Percentiles rank a stretch among this genome's conserved stretches.
Evolutionary conservation across 1,140 invertebrate genomes (phyloP).

Genomic region (Meloidogyne hapla): DNA sequence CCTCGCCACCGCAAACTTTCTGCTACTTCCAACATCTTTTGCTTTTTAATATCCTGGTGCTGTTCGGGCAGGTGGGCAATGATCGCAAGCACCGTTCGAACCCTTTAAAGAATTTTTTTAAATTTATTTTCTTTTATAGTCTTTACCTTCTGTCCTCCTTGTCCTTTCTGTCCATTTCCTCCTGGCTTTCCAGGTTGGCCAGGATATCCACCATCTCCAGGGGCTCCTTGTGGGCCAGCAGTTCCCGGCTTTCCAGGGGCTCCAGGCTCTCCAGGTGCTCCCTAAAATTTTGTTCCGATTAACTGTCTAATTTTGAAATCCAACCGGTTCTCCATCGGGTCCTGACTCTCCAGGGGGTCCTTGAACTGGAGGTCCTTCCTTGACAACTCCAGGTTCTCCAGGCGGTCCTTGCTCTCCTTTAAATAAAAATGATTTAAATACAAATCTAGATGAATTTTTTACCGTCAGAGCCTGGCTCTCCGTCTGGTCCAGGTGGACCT

Average conservation of each 20-base stretch:
- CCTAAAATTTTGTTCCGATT: neutral
- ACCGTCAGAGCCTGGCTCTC: constrained; percentile 19
- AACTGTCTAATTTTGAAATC: too few relatives aligned
- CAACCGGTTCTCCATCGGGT: constrained; percentile 12
- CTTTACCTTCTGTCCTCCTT: neutral
- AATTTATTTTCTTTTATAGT: neutral
- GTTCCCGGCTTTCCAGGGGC: neutral
- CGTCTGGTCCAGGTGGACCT: constrained; percentile 18
- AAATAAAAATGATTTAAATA: neutral
- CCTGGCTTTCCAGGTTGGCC: neutral
- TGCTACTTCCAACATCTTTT: neutral
- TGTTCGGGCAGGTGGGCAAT: constrained; percentile 27
- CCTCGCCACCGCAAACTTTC: neutral
- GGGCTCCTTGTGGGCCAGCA: neutral
- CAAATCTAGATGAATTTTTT: neutral
- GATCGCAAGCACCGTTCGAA: constrained; percentile 15
- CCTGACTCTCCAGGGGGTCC: constrained; percentile 9
- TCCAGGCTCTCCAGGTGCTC: neutral
- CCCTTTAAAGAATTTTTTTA: neutral
- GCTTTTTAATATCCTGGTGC: constrained; percentile 25
- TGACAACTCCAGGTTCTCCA: constrained; percentile 11
- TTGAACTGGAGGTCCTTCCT: constrained; percentile 3
- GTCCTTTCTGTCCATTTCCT: constrained; percentile 3
- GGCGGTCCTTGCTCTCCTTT: constrained; percentile 25
- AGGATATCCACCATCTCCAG: neutral